phyloP scores from a whole-genome alignment of 2,888 invertebrate species.

The Cremastobaeus sp. region DNA sequence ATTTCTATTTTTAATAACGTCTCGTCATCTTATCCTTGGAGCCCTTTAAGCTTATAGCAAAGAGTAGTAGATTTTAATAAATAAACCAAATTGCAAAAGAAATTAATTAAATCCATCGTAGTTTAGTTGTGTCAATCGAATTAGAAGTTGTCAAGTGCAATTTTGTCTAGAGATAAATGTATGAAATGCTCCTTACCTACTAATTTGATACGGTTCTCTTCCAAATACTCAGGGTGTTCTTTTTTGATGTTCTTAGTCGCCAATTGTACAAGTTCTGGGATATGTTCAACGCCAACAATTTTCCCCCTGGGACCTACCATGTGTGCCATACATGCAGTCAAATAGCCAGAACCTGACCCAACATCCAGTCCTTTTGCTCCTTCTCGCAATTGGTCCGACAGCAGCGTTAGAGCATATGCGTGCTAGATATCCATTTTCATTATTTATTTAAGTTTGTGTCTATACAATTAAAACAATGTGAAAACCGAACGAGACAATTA shows the following conservation, averaged over 20 bases:
- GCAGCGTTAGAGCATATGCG: slow-evolving; percentile 92
- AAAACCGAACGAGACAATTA: no score
- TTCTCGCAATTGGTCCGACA: slow-evolving; percentile 85
- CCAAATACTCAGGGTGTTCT: slow-evolving; percentile 70
- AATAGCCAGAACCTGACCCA: slow-evolving; percentile 81
- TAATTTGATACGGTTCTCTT: slow-evolving; percentile 72
- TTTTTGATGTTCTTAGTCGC: slow-evolving; percentile 79
- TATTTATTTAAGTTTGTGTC: background rate
- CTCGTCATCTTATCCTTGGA: no score
- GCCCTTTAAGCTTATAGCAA: no score
- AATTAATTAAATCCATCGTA: no score
- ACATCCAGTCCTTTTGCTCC: slow-evolving; percentile 80
- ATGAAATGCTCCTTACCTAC: slow-evolving; percentile 68
- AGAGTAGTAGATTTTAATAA: no score
- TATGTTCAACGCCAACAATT: slow-evolving; percentile 81
- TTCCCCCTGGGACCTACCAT: slow-evolving; percentile 80
- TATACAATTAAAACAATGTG: background rate
- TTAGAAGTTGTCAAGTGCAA: no score
- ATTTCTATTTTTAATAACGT: no score
- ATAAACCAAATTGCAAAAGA: no score
- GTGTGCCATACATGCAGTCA: slow-evolving; percentile 81
- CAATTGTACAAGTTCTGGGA: slow-evolving; percentile 79
- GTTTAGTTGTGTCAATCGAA: no score
- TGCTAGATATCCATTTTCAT: slow-evolving; percentile 81
- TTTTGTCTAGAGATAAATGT: no score